Percentiles rank a stretch among this genome's conserved stretches.
These are phyloP conservation scores for Theonella swinhoei DNA, from an alignment of 37 sponge, comb jelly and placozoan genomes.

Conservation along the genomic window DNA sequence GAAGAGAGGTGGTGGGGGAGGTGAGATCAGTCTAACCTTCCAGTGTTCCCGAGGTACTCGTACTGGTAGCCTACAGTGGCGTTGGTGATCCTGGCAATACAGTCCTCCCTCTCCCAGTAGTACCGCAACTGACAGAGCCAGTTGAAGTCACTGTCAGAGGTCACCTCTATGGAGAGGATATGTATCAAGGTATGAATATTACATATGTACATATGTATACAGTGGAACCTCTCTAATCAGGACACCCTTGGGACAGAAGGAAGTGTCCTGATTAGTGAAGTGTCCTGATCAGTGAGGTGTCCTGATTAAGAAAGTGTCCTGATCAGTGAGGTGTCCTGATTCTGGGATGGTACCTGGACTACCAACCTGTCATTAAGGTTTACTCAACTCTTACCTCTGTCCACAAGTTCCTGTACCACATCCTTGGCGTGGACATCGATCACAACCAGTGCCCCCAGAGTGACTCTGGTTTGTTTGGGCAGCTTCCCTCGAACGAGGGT, in stretches of 20 bases:
- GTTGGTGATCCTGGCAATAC: slow-evolving; percentile 85
- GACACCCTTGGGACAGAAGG: too few relatives aligned
- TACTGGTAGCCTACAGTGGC: slow-evolving; percentile 92
- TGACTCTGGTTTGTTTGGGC: slow-evolving; percentile 94
- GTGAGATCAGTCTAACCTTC: slow-evolving; percentile 45
- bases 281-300: too few relatives aligned
- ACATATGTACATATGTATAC: too few relatives aligned
- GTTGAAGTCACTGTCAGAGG: slow-evolving; percentile 91
- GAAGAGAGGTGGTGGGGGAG: background rate
- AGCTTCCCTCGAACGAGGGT: slow-evolving; percentile 95
- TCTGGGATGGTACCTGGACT: too few relatives aligned
- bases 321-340: too few relatives aligned
- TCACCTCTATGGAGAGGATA: slow-evolving; percentile 73
- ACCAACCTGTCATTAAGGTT: background rate
- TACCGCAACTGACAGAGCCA: slow-evolving; percentile 99
- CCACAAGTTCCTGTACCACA: slow-evolving; percentile 78
- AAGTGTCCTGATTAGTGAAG: too few relatives aligned
- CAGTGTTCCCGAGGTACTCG: slow-evolving; percentile 98
- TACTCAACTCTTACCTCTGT: slow-evolving; percentile 49
- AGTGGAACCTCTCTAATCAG: too few relatives aligned
- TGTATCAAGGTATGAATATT: too few relatives aligned
- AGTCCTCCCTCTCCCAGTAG: slow-evolving; percentile 94
- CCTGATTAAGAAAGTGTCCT: too few relatives aligned
- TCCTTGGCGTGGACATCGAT: slow-evolving; percentile 98
- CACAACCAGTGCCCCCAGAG: slow-evolving; percentile 94